Conservation (phyloP, 1,140 invertebrate species). For the Eriosoma lanigerum region DNA sequence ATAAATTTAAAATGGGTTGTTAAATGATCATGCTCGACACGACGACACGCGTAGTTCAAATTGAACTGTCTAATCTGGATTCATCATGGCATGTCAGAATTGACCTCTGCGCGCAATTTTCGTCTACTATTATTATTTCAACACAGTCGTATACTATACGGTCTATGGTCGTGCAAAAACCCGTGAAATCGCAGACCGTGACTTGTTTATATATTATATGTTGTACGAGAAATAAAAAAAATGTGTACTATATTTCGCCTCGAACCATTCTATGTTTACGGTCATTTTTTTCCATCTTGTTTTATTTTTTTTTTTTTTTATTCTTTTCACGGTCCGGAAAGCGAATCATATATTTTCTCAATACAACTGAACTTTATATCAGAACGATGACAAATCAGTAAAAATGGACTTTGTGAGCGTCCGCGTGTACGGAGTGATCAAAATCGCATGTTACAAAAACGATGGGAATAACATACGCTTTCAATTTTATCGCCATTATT, state of each 20-base stretch:
- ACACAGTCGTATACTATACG: neutral
- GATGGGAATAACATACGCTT: no score
- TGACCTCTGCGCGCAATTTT: constrained; percentile 10
- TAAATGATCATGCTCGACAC: neutral
- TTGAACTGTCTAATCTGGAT: constrained; percentile 27
- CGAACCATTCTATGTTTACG: neutral
- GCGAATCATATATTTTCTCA: neutral
- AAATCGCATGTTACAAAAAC: no score
- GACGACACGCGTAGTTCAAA: constrained; percentile 24
- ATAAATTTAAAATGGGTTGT: neutral
- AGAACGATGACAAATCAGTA: neutral
- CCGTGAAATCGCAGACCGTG: constrained; percentile 34
- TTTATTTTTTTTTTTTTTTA: neutral
- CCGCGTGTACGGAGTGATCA: neutral
- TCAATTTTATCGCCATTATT: no score
- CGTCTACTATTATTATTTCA: constrained; percentile 23
- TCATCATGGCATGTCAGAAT: constrained; percentile 16
- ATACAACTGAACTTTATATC: neutral
- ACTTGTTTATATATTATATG: constrained; percentile 1
- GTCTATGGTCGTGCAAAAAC: neutral
- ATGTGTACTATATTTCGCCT: neutral
- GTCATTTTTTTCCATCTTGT: neutral
- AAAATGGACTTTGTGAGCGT: constrained; percentile 11
- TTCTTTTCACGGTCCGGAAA: constrained; percentile 23
- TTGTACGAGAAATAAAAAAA: neutral